Conservation (phyloP, 2,797 vertebrate genomes). For the Pyrocephalus nanus region DNA sequence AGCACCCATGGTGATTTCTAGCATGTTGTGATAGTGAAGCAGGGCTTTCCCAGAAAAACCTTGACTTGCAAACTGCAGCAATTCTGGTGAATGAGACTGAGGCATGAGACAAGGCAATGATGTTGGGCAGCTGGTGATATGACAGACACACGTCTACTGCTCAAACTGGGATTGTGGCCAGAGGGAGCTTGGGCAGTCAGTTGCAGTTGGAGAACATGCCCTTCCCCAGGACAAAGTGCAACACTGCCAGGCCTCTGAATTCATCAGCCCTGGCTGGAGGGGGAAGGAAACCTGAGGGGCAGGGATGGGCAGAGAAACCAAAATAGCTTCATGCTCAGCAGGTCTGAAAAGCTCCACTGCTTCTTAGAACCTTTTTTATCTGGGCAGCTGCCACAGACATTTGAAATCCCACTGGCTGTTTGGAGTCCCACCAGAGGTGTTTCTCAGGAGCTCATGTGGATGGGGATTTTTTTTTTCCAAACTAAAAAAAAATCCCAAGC, state of each 20-base stretch:
- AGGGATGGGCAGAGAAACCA: not conserved
- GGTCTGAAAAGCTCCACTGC: not conserved
- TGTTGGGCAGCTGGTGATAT: not conserved
- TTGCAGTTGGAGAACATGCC: fast-evolving
- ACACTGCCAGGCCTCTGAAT: not conserved
- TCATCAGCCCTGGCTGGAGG: not conserved
- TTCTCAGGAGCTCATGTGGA: not conserved
- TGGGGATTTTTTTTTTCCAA: not conserved
- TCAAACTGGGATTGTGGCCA: not conserved
- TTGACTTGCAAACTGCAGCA: not conserved
- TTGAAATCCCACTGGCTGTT: not conserved
- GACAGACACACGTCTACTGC: not conserved
- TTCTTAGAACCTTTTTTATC: not conserved
- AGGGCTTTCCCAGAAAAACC: not conserved
- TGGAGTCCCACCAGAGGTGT: not conserved
- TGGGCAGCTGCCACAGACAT: not conserved
- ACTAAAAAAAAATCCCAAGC: not conserved
- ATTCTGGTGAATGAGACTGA: not conserved
- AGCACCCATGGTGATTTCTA: not conserved
- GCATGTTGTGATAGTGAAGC: not conserved
- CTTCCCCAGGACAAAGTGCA: not conserved
- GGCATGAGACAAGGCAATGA: not conserved
- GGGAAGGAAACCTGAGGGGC: not conserved
- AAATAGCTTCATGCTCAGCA: not conserved
- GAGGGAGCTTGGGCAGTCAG: fast-evolving